These are phyloP conservation scores for Papilio xuthus DNA, from an alignment of 1,140 invertebrate genomes.

Conservation along the genomic window DNA sequence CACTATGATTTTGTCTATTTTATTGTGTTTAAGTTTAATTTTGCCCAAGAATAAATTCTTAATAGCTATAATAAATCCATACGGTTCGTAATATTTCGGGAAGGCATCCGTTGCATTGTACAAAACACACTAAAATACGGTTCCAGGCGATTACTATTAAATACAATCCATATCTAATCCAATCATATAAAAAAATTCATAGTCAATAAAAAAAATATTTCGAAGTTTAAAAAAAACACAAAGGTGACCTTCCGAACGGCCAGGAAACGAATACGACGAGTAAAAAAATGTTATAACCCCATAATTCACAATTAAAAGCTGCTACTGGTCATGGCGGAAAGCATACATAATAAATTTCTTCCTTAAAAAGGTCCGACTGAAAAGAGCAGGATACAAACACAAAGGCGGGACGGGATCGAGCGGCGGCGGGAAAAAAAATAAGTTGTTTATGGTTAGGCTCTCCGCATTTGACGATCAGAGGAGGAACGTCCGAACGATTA, in stretches of 20 bases:
- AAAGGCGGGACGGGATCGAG: constrained; percentile 64
- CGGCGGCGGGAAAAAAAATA: constrained; percentile 59
- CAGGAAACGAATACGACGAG: constrained; percentile 61
- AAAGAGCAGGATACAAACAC: constrained; percentile 76
- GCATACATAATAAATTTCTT: constrained; percentile 79
- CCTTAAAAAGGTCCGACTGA: constrained; percentile 77
- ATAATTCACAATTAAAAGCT: constrained; percentile 80
- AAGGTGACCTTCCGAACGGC: constrained; percentile 73
- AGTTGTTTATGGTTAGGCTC: constrained; percentile 70
- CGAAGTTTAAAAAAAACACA: constrained; percentile 64
- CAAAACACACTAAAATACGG: constrained; percentile 57
- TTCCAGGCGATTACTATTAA: constrained; percentile 59
- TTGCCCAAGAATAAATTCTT: not conserved
- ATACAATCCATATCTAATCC: constrained; percentile 61
- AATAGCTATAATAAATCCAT: constrained; percentile 28
- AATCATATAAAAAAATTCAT: constrained; percentile 58
- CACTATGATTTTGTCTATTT: not conserved
- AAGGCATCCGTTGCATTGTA: constrained; percentile 63
- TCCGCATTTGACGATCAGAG: not conserved
- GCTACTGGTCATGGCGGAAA: constrained; percentile 79
- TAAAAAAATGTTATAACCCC: constrained; percentile 68
- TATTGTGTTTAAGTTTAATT: not conserved
- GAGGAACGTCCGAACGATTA: not conserved
- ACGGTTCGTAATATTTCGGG: constrained; percentile 41
- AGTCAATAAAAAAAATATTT: constrained; percentile 49